Percentiles rank a stretch among this genome's conserved stretches.
Conservation (phyloP, 2,797 vertebrate genomes). For the Emydoidea blandingii region DNA sequence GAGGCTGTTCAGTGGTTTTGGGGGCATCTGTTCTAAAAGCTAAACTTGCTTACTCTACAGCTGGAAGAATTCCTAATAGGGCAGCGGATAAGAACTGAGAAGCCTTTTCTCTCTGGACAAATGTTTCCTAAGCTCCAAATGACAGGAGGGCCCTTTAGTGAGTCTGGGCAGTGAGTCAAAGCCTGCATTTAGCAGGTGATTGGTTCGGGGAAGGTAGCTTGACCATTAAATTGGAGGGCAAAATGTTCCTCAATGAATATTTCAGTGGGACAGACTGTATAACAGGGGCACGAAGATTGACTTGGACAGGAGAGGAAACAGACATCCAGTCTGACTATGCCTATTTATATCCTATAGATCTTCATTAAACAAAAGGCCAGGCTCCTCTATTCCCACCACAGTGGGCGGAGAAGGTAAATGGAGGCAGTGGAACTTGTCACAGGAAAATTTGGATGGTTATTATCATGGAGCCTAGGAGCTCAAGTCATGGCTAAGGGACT, state of each 20-base stretch:
- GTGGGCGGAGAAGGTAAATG: not conserved
- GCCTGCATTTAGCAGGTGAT: not conserved
- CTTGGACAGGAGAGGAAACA: conserved; percentile 7
- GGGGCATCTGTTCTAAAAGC: not conserved
- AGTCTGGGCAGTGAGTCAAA: conserved; percentile 47
- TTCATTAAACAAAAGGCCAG: not conserved
- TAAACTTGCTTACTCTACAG: not conserved
- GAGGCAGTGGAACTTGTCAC: fast-evolving
- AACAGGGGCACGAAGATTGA: conserved; percentile 7
- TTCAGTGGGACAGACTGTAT: conserved; percentile 67
- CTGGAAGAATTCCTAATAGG: not conserved
- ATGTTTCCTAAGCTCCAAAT: conserved; percentile 21
- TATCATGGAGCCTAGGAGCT: not conserved
- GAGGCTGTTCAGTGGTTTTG: not conserved
- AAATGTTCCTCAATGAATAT: conserved; percentile 69
- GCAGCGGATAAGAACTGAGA: not conserved
- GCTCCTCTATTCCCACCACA: not conserved
- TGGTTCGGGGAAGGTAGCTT: not conserved
- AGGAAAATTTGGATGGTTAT: fast-evolving
- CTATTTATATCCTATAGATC: conserved; percentile 26
- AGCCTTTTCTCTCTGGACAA: not conserved
- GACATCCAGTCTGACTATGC: conserved; percentile 1
- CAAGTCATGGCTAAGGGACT: not conserved
- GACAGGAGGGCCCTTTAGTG: conserved; percentile 2
- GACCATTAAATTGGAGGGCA: conserved; percentile 46